A percentile compares a stretch with the other conserved stretches of the same genome.
Conservation (phyloP, 1,140 invertebrate genomes). For the Zophobas morio region DNA sequence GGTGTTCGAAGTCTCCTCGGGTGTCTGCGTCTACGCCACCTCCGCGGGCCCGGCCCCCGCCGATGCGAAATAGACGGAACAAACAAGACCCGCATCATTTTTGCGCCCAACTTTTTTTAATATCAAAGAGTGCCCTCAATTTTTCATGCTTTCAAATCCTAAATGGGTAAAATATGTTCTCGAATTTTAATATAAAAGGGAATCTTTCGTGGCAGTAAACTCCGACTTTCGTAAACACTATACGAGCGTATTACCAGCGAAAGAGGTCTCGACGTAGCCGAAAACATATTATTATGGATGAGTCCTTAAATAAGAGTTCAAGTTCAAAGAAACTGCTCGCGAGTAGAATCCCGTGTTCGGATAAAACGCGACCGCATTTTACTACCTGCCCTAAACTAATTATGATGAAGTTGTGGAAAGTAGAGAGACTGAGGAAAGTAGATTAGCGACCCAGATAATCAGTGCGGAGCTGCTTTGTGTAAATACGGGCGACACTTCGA, state of each 20-base stretch:
- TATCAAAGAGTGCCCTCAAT: constrained; percentile 12
- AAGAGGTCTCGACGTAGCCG: neutral
- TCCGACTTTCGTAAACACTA: constrained; percentile 27
- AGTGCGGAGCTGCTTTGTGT: constrained; percentile 43
- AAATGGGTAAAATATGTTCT: constrained; percentile 20
- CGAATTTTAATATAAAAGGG: constrained; percentile 33
- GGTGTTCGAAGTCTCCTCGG: too few relatives aligned
- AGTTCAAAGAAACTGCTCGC: constrained; percentile 27
- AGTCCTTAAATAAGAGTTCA: constrained; percentile 34
- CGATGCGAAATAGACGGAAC: too few relatives aligned
- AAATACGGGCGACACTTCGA: constrained; percentile 53
- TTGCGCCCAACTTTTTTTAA: neutral
- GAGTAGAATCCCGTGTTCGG: constrained; percentile 26
- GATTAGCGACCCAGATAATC: constrained; percentile 53
- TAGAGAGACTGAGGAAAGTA: constrained; percentile 50
- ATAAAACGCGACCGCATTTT: constrained; percentile 43
- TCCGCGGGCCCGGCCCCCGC: too few relatives aligned
- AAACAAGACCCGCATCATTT: too few relatives aligned
- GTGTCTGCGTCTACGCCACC: too few relatives aligned
- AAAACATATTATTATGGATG: constrained; percentile 35
- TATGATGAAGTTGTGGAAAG: constrained; percentile 50
- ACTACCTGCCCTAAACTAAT: constrained; percentile 52
- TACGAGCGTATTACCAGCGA: constrained; percentile 8
- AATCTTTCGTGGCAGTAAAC: constrained; percentile 16
- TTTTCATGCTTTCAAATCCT: constrained; percentile 14